Evolutionary conservation across 92 coral and sea anemone species (phyloP).

Genomic region (Porites evermanni): DNA sequence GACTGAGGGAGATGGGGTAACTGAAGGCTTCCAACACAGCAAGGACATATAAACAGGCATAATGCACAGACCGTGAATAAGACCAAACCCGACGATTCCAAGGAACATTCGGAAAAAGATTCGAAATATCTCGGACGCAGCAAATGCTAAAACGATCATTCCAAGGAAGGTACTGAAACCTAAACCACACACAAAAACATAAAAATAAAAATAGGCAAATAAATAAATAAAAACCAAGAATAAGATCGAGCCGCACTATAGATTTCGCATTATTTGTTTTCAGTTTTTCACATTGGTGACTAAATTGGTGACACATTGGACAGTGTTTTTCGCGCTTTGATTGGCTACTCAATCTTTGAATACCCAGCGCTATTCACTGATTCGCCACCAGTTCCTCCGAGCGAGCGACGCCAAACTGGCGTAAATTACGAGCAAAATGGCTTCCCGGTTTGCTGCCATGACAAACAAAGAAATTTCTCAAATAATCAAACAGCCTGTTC

Average conservation of each 20-base stretch:
- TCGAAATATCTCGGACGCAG: constrained; percentile 73
- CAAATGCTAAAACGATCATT: constrained; percentile 73
- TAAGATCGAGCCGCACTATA: not conserved
- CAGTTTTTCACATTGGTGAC: not conserved
- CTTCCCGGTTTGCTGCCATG: too few relatives aligned
- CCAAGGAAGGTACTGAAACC: constrained; percentile 85
- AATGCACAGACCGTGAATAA: constrained; percentile 73
- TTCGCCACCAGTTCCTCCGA: too few relatives aligned
- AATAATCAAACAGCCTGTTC: too few relatives aligned
- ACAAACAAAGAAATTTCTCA: too few relatives aligned
- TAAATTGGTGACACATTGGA: too few relatives aligned
- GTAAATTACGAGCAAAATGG: too few relatives aligned
- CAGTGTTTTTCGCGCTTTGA: too few relatives aligned
- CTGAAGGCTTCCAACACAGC: constrained; percentile 56
- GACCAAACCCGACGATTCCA: constrained; percentile 72
- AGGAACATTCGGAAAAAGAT: constrained; percentile 81
- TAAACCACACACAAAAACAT: not conserved
- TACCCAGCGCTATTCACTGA: too few relatives aligned
- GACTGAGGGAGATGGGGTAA: not conserved
- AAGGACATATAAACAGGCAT: constrained; percentile 74
- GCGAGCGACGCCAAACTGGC: too few relatives aligned
- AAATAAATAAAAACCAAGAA: not conserved
- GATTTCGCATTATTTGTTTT: not conserved
- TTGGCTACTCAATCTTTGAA: too few relatives aligned
- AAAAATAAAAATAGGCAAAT: too few relatives aligned